Conservation (phyloP, 2,797 vertebrate species). For the Poecilia velifera region DNA sequence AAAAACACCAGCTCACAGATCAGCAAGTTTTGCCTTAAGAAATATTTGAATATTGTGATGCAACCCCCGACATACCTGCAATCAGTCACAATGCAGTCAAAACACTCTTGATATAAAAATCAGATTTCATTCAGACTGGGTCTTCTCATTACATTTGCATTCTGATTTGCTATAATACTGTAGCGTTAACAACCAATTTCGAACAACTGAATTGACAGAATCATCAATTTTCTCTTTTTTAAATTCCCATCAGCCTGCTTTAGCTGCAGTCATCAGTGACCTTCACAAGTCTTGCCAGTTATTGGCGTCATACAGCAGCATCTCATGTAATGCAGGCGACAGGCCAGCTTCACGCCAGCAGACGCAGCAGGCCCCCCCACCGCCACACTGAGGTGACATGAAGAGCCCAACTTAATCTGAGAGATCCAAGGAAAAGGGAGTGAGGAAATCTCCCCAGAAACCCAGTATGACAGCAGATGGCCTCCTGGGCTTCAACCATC, state of each 20-base stretch:
- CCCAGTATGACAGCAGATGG: conserved; percentile 82
- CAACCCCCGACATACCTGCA: background rate
- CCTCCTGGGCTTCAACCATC: conserved; percentile 81
- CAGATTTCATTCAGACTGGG: background rate
- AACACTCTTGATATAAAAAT: background rate
- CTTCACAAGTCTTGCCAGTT: conserved; percentile 23
- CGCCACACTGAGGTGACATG: conserved; percentile 29
- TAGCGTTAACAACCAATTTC: background rate
- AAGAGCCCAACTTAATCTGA: conserved; percentile 52
- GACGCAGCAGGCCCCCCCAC: conserved; percentile 36
- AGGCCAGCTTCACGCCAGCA: conserved; percentile 53
- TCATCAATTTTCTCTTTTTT: background rate
- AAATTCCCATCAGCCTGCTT: background rate
- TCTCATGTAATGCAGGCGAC: conserved; percentile 23
- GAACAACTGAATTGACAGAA: background rate
- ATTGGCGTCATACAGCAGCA: conserved; percentile 15
- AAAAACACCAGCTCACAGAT: background rate
- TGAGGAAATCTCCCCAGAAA: conserved; percentile 63
- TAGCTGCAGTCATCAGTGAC: conserved; percentile 19
- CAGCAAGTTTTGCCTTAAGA: background rate
- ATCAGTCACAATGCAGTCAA: background rate
- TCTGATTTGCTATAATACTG: background rate
- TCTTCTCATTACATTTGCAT: background rate
- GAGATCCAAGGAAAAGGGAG: conserved; percentile 50
- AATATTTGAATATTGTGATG: background rate